Base-by-base conservation (phyloP, 2,888 invertebrate genomes). In the Drosophila paranaensis region DNA sequence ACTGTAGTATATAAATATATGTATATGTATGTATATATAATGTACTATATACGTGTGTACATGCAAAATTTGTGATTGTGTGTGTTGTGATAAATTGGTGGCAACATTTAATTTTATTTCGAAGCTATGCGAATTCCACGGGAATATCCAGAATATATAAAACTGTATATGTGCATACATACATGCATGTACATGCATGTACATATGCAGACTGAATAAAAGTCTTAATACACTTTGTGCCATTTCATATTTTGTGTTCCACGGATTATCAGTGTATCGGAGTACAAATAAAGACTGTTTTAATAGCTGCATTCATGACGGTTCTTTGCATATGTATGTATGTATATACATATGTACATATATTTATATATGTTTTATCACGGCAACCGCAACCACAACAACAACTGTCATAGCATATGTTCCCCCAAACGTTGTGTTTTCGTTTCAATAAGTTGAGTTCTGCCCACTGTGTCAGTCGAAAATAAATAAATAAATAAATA, bases 231-330 rank as follows among this genome's bases (percentile, higher is more conserved):
- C 4, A 10, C 5, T n/a, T 10, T n/a, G 2, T 30, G n/a, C 6
- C 27, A 50, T 33, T 50, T n/a, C 30, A 30, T 5, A 42, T 6
- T 14, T 35, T 16, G n/a, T 16, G 25, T 6, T 57, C 10, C 20
- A 14, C 48, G 67, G 67, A 67, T 67, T 67, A 67, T 67, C 71
- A 66, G 66, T 67, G 66, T 70, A 39, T 42, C 20, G 16, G 16
- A 50, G 35, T 33, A 33, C 11, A 11, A 11, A 10, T 1, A 35
- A 53, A 27, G 53, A 20, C 30, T 16, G 10, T 51, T 27, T 11
- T 13, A 33, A 13, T 16, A 53, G 39, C 51, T 4, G 35, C 20
- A 14, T 1, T 3, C 20, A 13, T 50, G 16, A 40, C 54, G 27
- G 39, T 8, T 40, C 0, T 27, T 35, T 57, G 10, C 16, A 14